These are phyloP conservation scores for Euthynnus affinis DNA, from an alignment of 2,797 vertebrate species.

Conservation along the genomic window DNA sequence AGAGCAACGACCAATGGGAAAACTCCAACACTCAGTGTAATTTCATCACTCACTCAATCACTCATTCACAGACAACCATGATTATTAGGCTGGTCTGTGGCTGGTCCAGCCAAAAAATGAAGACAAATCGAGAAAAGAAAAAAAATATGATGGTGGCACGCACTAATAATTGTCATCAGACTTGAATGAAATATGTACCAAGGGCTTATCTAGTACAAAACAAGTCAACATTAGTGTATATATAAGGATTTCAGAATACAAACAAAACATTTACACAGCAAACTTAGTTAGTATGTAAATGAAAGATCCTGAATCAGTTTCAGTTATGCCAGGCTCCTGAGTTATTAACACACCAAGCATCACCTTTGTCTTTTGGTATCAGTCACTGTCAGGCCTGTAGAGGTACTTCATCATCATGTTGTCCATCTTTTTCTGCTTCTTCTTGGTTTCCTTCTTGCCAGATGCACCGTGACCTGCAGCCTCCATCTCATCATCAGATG, in stretches of 20 bases:
- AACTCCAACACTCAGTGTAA: too few species aligned
- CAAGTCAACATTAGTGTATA: slow-evolving; percentile 23
- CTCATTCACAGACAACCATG: too few species aligned
- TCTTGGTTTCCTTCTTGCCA: slow-evolving; percentile 90
- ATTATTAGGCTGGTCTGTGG: too few species aligned
- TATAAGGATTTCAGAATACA: neutral
- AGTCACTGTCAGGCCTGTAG: slow-evolving; percentile 96
- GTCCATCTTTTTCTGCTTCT: slow-evolving; percentile 93
- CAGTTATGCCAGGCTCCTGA: slow-evolving; percentile 36
- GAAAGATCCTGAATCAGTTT: slow-evolving; percentile 17
- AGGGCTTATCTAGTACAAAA: neutral
- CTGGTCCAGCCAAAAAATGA: neutral
- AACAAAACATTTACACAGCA: slow-evolving; percentile 28
- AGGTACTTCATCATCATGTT: slow-evolving; percentile 98
- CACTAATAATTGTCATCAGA: slow-evolving; percentile 21
- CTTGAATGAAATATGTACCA: slow-evolving; percentile 5
- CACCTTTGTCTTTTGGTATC: slow-evolving; percentile 89
- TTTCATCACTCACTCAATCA: too few species aligned
- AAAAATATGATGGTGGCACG: neutral
- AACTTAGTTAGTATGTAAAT: slow-evolving; percentile 53
- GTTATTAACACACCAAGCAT: slow-evolving; percentile 83
- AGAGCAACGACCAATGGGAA: neutral
- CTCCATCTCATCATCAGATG: slow-evolving; percentile 69
- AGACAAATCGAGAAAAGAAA: slow-evolving; percentile 13
- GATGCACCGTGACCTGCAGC: slow-evolving; percentile 36